Base-by-base conservation (phyloP, 1,140 invertebrate genomes). In the Nasonia vitripennis region DNA sequence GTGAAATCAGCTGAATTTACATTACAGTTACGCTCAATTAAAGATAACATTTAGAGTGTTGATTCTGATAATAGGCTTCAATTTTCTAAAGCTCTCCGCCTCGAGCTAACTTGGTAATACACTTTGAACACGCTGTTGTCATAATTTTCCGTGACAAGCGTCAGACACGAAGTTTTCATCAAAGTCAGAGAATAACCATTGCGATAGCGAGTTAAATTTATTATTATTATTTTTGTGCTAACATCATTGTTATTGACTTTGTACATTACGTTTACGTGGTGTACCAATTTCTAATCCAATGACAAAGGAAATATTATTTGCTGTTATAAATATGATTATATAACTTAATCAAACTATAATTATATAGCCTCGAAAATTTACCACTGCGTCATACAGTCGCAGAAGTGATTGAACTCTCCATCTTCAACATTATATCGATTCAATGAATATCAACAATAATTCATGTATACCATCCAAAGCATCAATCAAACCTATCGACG, bases 21-120 rank as follows among this genome's bases (percentile, higher is more conserved):
- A 70, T 70, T 41, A 9, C 12, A 41, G 62, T n/a, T 70, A 70
- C 0, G 37, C 37, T 17, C 4, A 23, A 70, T 70, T 70, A n/a
- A 48, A 80, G 78, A 48, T 70, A 80, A 70, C 23, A 80, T 80
- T 80, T 27, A 41, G 67, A 37, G 2, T 23, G 78, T 70, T 45
- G 34, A 67, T 62, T 79, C 55, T 79, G 27, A 79, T 34, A 79
- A 79, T 20, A 55, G 23, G n/a, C n/a, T 23, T 45, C 41, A 45
- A 27, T n/a, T 51, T 78, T 62, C 55, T 62, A 62, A 62, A 62
- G 55, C 17, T n/a, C 5, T 20, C 17, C 20, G 1, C 20, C 55
- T 62, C 6, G 55, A n/a, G 6, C 48, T 2, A 55, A 78, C 23
- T 78, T 55, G 48, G n/a, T 78, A 78, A 55, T 27, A n/a, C 75